phyloP scores from a whole-genome alignment of 2,113 vertebrate species.

The Ceuthmochares aereus region DNA sequence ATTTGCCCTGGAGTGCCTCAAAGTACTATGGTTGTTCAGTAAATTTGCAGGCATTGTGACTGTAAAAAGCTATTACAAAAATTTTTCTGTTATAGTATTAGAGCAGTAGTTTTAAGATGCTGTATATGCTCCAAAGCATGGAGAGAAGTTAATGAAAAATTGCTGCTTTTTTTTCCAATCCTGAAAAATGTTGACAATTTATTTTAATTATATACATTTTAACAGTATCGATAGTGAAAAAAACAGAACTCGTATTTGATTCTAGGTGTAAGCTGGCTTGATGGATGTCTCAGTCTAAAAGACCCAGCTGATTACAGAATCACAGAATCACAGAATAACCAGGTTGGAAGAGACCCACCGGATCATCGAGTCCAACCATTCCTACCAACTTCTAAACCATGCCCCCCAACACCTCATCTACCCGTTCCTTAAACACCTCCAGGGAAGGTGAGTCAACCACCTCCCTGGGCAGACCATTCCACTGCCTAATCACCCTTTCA shows the following conservation, averaged over 20 bases:
- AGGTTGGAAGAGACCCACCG: too few relatives aligned
- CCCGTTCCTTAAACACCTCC: too few relatives aligned
- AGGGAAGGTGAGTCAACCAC: too few relatives aligned
- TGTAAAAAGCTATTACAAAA: slow-evolving; percentile 6
- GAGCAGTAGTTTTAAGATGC: background rate
- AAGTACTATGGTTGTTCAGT: background rate
- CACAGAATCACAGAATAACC: too few relatives aligned
- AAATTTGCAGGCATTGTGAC: slow-evolving; percentile 1
- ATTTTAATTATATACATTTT: background rate
- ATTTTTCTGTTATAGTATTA: background rate
- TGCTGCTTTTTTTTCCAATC: background rate
- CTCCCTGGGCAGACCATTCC: too few relatives aligned
- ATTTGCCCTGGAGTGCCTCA: background rate
- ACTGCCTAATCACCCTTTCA: too few relatives aligned
- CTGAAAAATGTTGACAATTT: background rate
- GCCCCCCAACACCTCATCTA: too few relatives aligned
- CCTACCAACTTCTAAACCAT: too few relatives aligned
- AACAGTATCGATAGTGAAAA: background rate
- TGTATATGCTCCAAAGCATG: background rate
- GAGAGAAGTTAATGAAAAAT: background rate
- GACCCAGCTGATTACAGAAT: background rate
- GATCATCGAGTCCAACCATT: too few relatives aligned
- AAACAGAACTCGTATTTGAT: background rate
- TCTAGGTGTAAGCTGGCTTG: background rate
- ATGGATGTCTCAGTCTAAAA: background rate